These are phyloP conservation scores for Stenichneumon culpator DNA, from an alignment of 2,888 invertebrate genomes.

Conservation along the genomic window DNA sequence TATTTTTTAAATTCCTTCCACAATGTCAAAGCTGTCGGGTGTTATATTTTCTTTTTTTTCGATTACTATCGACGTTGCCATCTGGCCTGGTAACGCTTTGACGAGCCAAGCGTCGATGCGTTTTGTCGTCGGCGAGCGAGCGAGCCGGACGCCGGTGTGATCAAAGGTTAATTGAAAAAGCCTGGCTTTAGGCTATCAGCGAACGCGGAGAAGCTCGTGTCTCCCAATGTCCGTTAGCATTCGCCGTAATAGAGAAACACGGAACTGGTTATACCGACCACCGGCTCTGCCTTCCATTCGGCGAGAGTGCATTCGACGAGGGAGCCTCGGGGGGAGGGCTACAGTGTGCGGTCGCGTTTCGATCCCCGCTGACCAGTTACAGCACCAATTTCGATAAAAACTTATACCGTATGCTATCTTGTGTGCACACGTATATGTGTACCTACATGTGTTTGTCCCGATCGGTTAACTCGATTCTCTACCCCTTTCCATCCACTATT, in stretches of 20 bases:
- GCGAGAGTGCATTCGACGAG: slow-evolving; percentile 23
- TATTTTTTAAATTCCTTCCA: neutral
- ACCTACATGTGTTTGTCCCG: neutral
- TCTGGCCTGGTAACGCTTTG: slow-evolving; percentile 33
- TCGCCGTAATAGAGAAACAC: slow-evolving; percentile 3
- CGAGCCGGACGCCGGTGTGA: slow-evolving; percentile 68
- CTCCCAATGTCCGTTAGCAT: slow-evolving; percentile 16
- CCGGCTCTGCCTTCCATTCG: slow-evolving; percentile 26
- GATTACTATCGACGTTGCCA: slow-evolving; percentile 22
- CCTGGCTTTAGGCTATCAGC: slow-evolving; percentile 36
- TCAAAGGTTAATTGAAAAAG: slow-evolving; percentile 81
- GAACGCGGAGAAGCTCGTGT: slow-evolving; percentile 71
- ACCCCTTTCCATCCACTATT: slow-evolving; percentile 8
- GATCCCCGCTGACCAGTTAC: slow-evolving; percentile 40
- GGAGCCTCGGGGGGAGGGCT: neutral
- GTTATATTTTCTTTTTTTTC: slow-evolving; percentile 12
- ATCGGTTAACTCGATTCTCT: slow-evolving; percentile 23
- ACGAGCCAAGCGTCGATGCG: slow-evolving; percentile 25
- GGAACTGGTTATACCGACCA: slow-evolving; percentile 11
- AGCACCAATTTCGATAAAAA: slow-evolving; percentile 25
- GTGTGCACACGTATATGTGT: neutral
- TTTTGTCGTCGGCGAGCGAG: slow-evolving; percentile 26
- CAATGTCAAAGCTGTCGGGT: slow-evolving; percentile 17
- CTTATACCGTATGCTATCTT: neutral
- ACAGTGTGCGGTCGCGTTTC: slow-evolving; percentile 33